phyloP scores from a whole-genome alignment of 2,888 invertebrate genomes.

The Cryptocheilus praepositus region DNA sequence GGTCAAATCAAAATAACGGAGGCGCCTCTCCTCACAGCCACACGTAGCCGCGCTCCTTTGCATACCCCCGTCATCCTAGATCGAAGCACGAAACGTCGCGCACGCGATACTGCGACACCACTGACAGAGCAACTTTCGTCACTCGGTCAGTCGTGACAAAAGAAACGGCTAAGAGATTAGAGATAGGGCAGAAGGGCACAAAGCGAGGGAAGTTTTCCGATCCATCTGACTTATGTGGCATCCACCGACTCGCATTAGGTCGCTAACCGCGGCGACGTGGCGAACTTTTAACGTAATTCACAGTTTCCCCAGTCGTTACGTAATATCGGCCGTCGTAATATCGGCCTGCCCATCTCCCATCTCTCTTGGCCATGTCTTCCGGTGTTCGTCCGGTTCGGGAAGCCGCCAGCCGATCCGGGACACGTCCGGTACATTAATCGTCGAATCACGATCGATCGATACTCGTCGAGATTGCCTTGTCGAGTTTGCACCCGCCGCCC shows the following conservation, averaged over 20 bases:
- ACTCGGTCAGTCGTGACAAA: neutral
- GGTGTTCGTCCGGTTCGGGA: constrained; percentile 16
- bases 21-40: too few species aligned
- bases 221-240: constrained; percentile 17
- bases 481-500: too few species aligned
- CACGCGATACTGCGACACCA: too few species aligned
- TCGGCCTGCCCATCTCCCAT: neutral
- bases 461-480: constrained; percentile 12
- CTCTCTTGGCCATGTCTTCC: constrained; percentile 15
- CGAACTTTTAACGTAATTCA: constrained; percentile 19
- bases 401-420: constrained; percentile 29
- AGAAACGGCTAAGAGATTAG: neutral
- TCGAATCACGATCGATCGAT: constrained; percentile 35
- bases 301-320: constrained; percentile 3
- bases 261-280: constrained; percentile 13
- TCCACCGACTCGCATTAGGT: constrained; percentile 3
- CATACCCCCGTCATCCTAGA: too few species aligned
- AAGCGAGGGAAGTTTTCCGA: constrained; percentile 11
- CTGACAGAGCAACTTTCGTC: too few species aligned
- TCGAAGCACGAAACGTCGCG: too few species aligned
- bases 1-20: too few species aligned
- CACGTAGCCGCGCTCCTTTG: too few species aligned
- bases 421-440: constrained; percentile 38
- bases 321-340: neutral
- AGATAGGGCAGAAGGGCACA: neutral